Base-by-base conservation (phyloP, 2,113 vertebrate species). In the Paradisaea rubra region DNA sequence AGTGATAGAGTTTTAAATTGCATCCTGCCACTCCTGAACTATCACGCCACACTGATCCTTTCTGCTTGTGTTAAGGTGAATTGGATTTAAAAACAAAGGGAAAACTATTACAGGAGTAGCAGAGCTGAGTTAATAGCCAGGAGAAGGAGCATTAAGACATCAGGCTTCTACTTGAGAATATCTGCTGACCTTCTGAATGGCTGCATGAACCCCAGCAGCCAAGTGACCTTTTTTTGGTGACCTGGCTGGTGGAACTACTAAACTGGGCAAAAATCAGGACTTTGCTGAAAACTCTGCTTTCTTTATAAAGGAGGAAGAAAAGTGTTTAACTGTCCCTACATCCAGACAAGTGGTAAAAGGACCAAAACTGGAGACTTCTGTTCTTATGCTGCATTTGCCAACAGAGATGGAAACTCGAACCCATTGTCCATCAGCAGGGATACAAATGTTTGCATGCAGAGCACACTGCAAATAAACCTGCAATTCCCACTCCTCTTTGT, bases 1-100 rank as follows among this genome's bases (percentile, higher is more conserved):
- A 11, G 7, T 41, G 54, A 81, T 71, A 73, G 12, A 78, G 86
- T 45, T 94, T 92, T 83, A 83, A 81, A 84, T 89, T 88, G 69
- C 61, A 42, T 77, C 44, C 54, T 90, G 93, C 22, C 50, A 47
- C 64, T 82, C 85, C 73, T 94, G 78, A 95, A 45, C 84, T 68
- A 35, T 56, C 63, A 27, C 0, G 8, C 6, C 0, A 0, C 0
- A 2, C 47, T 66, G 64, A n/a, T 27, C 7, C 27, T 78, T 95
- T 92, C 69, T 74, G 72, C 66, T 82, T 74, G 76, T 23, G 25
- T 90, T 71, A 78, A 81, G 63, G 45, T 41, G 73, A 90, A 69
- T 39, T 80, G 73, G 70, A 60, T 86, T 82, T 65, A 44, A 80
- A 94, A 89, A 79, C 74, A 93, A 81, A 68, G 53, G 59, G 73